phyloP scores from a whole-genome alignment of 2,797 vertebrate genomes.

The Rhinichthys osculus region DNA sequence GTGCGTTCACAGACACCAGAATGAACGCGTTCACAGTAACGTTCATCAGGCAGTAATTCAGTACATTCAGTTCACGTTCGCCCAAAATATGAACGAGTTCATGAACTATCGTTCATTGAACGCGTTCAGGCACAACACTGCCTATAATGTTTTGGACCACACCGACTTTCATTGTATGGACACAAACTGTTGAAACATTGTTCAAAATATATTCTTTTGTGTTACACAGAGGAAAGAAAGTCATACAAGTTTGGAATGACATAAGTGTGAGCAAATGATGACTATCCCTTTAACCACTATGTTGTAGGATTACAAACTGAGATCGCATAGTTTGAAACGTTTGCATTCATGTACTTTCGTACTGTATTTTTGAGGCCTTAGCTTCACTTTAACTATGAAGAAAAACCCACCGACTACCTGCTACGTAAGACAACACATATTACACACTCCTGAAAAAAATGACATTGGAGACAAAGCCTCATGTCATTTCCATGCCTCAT shows the following conservation, averaged over 20 bases:
- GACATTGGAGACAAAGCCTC: slow-evolving; percentile 62
- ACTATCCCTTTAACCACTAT: not conserved
- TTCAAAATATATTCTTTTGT: not conserved
- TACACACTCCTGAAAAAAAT: slow-evolving; percentile 36
- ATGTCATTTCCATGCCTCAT: slow-evolving; percentile 57
- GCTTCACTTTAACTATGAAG: not conserved
- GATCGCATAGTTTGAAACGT: not conserved
- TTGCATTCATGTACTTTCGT: not conserved
- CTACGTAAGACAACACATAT: not conserved
- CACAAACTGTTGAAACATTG: not conserved
- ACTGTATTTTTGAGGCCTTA: not conserved
- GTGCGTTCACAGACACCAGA: too few species aligned
- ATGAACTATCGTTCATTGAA: too few species aligned
- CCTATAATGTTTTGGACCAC: not conserved
- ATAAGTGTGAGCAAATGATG: not conserved
- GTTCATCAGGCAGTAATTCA: too few species aligned
- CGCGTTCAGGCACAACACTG: too few species aligned
- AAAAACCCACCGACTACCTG: not conserved
- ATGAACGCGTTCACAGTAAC: too few species aligned
- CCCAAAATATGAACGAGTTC: too few species aligned
- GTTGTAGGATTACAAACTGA: not conserved
- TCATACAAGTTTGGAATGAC: not conserved
- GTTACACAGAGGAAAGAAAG: not conserved
- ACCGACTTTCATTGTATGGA: not conserved
- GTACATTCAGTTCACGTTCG: too few species aligned